These are phyloP conservation scores for Zoanthus sansibaricus DNA, from an alignment of 92 coral and sea anemone species.

Conservation along the genomic window DNA sequence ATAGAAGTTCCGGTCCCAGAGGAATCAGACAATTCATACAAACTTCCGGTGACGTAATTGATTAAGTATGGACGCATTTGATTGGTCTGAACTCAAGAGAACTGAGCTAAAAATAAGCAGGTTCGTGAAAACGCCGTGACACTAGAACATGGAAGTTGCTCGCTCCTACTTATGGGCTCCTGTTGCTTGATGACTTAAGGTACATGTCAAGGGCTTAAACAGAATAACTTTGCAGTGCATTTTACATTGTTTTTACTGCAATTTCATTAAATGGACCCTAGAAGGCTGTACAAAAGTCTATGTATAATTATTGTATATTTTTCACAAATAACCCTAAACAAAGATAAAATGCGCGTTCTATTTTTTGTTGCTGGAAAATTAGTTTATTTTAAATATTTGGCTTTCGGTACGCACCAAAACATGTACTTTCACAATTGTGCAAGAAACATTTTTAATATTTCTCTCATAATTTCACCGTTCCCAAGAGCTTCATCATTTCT, in stretches of 20 bases:
- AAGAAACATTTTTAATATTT: not conserved
- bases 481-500: slow-evolving; percentile 2
- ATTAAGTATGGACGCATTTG: too few species aligned
- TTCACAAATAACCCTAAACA: slow-evolving; percentile 1
- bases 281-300: slow-evolving; percentile 17
- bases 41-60: too few species aligned
- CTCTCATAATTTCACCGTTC: slow-evolving; percentile 3
- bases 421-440: slow-evolving; percentile 13
- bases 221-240: slow-evolving; percentile 25
- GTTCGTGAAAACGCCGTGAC: too few species aligned
- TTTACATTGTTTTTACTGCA: slow-evolving; percentile 2
- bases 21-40: too few species aligned
- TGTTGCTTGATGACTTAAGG: not conserved
- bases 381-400: not conserved
- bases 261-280: slow-evolving; percentile 24
- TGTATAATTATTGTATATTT: not conserved
- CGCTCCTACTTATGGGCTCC: too few species aligned
- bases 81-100: too few species aligned
- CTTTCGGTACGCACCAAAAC: slow-evolving; percentile 3
- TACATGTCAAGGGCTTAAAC: not conserved
- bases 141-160: too few species aligned
- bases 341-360: not conserved
- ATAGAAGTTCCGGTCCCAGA: too few species aligned
- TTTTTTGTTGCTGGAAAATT: not conserved
- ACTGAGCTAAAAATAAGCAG: too few species aligned